phyloP scores from a whole-genome alignment of 2,888 invertebrate genomes.

The Pharmacophagus antenor region DNA sequence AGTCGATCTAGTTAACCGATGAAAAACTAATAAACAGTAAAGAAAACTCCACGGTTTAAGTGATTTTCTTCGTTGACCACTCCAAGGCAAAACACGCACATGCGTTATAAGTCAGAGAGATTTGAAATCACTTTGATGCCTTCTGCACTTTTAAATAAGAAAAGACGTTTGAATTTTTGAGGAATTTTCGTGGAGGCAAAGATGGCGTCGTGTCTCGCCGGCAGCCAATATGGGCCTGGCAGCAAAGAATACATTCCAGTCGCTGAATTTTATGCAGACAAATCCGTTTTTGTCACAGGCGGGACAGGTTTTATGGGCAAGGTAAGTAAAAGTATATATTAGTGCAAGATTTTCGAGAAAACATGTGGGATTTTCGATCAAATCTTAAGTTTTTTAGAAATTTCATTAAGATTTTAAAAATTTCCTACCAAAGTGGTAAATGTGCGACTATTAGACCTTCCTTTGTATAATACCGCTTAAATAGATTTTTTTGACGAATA shows the following conservation, averaged over 20 bases:
- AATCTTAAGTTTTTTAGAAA: too few relatives aligned
- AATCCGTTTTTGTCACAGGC: conserved; percentile 89
- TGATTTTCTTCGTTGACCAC: conserved; percentile 2
- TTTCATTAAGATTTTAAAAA: too few relatives aligned
- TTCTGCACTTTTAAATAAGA: conserved; percentile 26
- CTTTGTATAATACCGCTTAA: too few relatives aligned
- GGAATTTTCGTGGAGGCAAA: conserved; percentile 36
- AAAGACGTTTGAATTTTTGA: conserved; percentile 30
- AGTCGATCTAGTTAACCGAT: conserved; percentile 19
- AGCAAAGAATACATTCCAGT: conserved; percentile 75
- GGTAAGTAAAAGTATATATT: conserved; percentile 69
- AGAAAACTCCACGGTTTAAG: background rate
- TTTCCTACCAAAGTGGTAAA: too few relatives aligned
- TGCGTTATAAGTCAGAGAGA: conserved; percentile 32
- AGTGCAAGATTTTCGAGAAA: too few relatives aligned
- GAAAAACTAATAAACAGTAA: conserved; percentile 10
- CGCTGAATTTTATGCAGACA: conserved; percentile 86
- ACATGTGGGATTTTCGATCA: too few relatives aligned
- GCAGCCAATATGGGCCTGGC: conserved; percentile 51
- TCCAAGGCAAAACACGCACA: conserved; percentile 34
- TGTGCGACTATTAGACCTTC: too few relatives aligned
- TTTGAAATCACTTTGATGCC: conserved; percentile 34
- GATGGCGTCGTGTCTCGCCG: conserved; percentile 70
- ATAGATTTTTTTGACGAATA: too few relatives aligned
- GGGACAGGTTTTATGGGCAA: conserved; percentile 94